phyloP scores from a whole-genome alignment of 2,888 invertebrate species.

The Agriotes lineatus region DNA sequence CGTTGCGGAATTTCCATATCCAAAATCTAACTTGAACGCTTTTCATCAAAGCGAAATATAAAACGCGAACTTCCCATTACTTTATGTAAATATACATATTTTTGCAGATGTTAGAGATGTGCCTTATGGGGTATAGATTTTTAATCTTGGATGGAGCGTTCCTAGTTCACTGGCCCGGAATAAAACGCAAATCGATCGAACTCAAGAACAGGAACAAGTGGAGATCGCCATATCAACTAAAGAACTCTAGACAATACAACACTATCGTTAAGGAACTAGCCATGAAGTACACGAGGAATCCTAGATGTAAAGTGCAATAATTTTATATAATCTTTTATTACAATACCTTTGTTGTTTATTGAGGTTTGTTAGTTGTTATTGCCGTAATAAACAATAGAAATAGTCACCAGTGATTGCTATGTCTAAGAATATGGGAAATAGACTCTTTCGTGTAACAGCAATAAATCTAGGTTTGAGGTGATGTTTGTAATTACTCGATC shows the following conservation, averaged over 20 bases:
- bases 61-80: no score
- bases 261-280: slow-evolving; percentile 67
- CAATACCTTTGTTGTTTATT: slow-evolving; percentile 1
- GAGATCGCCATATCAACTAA: slow-evolving; percentile 57
- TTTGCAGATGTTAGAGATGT: slow-evolving; percentile 82
- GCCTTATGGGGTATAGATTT: slow-evolving; percentile 78
- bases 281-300: slow-evolving; percentile 67
- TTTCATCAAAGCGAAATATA: no score
- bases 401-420: neutral
- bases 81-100: no score
- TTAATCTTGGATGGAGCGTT: slow-evolving; percentile 81
- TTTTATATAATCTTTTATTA: slow-evolving; percentile 29
- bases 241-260: slow-evolving; percentile 68
- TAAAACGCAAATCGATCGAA: slow-evolving; percentile 67
- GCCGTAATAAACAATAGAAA: slow-evolving; percentile 6
- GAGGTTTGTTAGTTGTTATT: slow-evolving; percentile 18
- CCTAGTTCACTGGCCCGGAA: slow-evolving; percentile 77
- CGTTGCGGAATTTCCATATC: no score
- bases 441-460: no score
- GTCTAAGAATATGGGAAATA: no score
- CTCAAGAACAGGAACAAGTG: slow-evolving; percentile 55
- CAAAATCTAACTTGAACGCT: no score
- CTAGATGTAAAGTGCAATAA: slow-evolving; percentile 61
- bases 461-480: no score
- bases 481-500: no score